phyloP scores from a whole-genome alignment of 2,888 invertebrate genomes.

The Calliopum simillimum region DNA sequence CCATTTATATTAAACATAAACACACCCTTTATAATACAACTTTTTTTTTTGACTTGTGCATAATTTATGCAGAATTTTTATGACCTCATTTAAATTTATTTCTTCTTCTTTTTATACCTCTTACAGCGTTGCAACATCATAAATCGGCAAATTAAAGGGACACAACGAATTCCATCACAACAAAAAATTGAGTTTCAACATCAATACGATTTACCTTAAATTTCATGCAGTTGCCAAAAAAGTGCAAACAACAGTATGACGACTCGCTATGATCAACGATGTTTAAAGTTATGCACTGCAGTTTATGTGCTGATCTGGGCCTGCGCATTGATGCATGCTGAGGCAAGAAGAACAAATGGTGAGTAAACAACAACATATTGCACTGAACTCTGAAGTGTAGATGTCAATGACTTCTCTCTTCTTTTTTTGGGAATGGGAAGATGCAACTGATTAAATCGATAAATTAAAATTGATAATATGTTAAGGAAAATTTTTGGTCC shows the following conservation, averaged over 20 bases:
- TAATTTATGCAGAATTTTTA: too few species aligned
- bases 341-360: slow-evolving; percentile 55
- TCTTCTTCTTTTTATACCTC: slow-evolving; percentile 1
- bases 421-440: background rate
- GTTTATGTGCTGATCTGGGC: slow-evolving; percentile 40
- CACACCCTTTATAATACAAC: too few species aligned
- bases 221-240: slow-evolving; percentile 46
- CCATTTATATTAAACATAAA: too few species aligned
- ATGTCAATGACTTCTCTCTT: slow-evolving; percentile 27
- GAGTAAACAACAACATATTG: slow-evolving; percentile 43
- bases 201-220: background rate
- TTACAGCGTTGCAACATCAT: background rate
- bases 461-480: slow-evolving; percentile 3
- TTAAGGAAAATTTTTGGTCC: background rate
- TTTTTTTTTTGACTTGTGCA: too few species aligned
- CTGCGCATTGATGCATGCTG: slow-evolving; percentile 45
- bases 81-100: slow-evolving; percentile 30
- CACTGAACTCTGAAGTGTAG: background rate
- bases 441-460: slow-evolving; percentile 13
- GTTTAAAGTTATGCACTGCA: slow-evolving; percentile 56
- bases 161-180: background rate
- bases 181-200: background rate
- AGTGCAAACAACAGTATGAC: slow-evolving; percentile 52
- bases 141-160: background rate
- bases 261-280: slow-evolving; percentile 61